These are phyloP conservation scores for Philereme transversata DNA, from an alignment of 2,888 invertebrate species.

Conservation along the genomic window DNA sequence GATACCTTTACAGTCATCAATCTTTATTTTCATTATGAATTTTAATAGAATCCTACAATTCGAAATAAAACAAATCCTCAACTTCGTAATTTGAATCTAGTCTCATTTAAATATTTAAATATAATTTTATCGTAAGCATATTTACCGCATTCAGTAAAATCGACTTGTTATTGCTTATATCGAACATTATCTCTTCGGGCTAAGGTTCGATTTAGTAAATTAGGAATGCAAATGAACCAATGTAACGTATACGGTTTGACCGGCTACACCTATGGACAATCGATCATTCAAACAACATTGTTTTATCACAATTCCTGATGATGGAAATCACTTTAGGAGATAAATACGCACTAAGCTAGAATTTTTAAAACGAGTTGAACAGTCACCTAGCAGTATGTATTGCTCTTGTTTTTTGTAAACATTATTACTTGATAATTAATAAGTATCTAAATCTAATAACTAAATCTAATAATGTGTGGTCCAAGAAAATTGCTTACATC, in stretches of 20 bases:
- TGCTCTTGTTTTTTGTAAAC: not conserved
- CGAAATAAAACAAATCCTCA: too few relatives aligned
- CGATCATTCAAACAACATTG: conserved; percentile 35
- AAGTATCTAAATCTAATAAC: too few relatives aligned
- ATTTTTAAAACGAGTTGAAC: conserved; percentile 1
- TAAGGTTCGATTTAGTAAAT: conserved; percentile 13
- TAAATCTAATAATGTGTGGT: not conserved
- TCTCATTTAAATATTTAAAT: too few relatives aligned
- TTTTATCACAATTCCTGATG: conserved; percentile 29
- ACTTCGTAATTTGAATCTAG: too few relatives aligned
- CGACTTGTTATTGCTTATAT: not conserved
- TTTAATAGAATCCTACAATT: not conserved
- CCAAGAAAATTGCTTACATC: not conserved
- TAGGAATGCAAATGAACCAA: conserved; percentile 31
- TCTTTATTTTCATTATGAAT: conserved; percentile 6
- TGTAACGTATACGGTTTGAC: conserved; percentile 28
- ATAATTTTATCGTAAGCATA: too few relatives aligned
- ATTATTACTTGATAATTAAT: not conserved
- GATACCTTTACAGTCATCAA: conserved; percentile 15
- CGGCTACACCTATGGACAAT: conserved; percentile 28
- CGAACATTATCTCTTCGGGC: conserved; percentile 4
- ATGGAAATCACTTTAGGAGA: conserved; percentile 27
- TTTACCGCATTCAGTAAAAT: not conserved
- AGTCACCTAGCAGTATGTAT: not conserved
- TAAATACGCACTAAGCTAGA: conserved; percentile 11